phyloP scores from a whole-genome alignment of 2,797 vertebrate genomes.

The Fundulus diaphanus region DNA sequence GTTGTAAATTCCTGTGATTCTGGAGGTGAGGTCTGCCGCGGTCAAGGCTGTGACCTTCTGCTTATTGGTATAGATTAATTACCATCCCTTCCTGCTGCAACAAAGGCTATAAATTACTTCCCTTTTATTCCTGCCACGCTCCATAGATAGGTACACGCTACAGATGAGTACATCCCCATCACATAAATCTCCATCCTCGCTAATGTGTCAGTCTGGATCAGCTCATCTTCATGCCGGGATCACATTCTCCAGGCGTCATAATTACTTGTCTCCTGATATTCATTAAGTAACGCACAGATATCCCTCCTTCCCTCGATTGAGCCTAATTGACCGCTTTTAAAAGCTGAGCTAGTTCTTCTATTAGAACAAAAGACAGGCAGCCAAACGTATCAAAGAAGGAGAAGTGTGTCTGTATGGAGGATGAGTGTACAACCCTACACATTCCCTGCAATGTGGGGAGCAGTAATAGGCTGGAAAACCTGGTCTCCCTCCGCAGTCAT shows the following conservation, averaged over 20 bases:
- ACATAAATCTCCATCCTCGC: slow-evolving; percentile 43
- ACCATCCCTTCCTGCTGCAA: slow-evolving; percentile 2
- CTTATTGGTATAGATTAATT: slow-evolving; percentile 19
- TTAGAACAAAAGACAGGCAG: slow-evolving; percentile 72
- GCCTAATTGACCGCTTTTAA: slow-evolving; percentile 80
- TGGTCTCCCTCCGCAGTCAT: slow-evolving; percentile 67
- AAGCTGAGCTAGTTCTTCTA: slow-evolving; percentile 69
- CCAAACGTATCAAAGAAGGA: slow-evolving; percentile 60
- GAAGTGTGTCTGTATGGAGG: slow-evolving; percentile 19
- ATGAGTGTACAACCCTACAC: neutral
- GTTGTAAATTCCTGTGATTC: neutral
- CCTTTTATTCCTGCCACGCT: slow-evolving; percentile 51
- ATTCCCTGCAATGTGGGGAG: slow-evolving; percentile 45
- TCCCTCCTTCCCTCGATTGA: slow-evolving; percentile 64
- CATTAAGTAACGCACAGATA: slow-evolving; percentile 75
- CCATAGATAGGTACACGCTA: slow-evolving; percentile 40
- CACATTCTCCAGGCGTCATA: slow-evolving; percentile 69
- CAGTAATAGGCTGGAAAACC: slow-evolving; percentile 71
- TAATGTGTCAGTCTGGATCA: slow-evolving; percentile 49
- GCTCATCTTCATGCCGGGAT: slow-evolving; percentile 64
- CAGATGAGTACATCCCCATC: slow-evolving; percentile 45
- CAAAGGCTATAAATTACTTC: slow-evolving; percentile 34
- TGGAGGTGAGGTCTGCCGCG: neutral
- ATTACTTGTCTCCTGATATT: slow-evolving; percentile 79
- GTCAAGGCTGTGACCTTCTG: slow-evolving; percentile 35